A percentile compares a stretch with the other conserved stretches of the same genome.
Conservation (phyloP, 92 coral and sea anemone species). For the Bergia puertoricense region DNA sequence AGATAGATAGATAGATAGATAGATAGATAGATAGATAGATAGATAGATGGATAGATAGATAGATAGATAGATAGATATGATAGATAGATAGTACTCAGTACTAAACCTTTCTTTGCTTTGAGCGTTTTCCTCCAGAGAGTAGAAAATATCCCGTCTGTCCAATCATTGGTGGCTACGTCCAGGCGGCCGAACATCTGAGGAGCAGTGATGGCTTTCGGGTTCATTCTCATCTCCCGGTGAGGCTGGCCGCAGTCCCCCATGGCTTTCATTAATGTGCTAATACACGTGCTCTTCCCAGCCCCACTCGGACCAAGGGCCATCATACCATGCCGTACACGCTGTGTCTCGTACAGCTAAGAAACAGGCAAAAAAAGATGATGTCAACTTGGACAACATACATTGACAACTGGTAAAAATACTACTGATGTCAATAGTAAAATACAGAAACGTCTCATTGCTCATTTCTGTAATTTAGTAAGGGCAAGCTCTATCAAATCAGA, state of each 20-base stretch:
- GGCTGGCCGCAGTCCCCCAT: slow-evolving; percentile 97
- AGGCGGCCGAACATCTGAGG: slow-evolving; percentile 94
- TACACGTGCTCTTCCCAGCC: slow-evolving; percentile 86
- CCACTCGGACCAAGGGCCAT: slow-evolving; percentile 94
- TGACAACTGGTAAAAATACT: too few species aligned
- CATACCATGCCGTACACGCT: slow-evolving; percentile 95
- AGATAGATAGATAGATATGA: too few species aligned
- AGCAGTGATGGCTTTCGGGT: slow-evolving; percentile 93
- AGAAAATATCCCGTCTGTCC: slow-evolving; percentile 93
- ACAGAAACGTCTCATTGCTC: too few species aligned
- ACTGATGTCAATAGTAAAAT: too few species aligned
- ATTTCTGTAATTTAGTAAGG: too few species aligned
- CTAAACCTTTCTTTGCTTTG: slow-evolving; percentile 87
- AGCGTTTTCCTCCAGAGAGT: slow-evolving; percentile 91
- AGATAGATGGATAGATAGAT: too few species aligned
- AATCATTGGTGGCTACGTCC: slow-evolving; percentile 89
- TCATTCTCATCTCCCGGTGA: slow-evolving; percentile 94
- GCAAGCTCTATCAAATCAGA: too few species aligned
- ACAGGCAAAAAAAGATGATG: neutral
- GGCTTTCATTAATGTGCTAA: slow-evolving; percentile 84
- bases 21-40: too few species aligned
- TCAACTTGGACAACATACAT: neutral
- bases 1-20: too few species aligned
- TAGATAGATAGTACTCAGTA: too few species aligned
- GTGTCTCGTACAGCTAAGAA: slow-evolving; percentile 77